These are phyloP conservation scores for Neogobius melanostomus DNA, from an alignment of 2,113 vertebrate species.

Conservation along the genomic window DNA sequence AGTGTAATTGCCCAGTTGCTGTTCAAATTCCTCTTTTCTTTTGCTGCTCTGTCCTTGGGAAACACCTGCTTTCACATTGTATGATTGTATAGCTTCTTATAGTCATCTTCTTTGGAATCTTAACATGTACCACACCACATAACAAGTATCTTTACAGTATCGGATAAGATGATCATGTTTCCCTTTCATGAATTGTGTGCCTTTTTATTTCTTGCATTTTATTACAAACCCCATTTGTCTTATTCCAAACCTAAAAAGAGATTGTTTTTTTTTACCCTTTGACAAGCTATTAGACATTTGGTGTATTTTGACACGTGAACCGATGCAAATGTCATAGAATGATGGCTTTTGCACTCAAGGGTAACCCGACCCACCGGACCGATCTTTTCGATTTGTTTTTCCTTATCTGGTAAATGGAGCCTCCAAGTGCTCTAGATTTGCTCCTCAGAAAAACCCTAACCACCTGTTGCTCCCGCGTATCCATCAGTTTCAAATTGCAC, in stretches of 20 bases:
- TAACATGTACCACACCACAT: too few species aligned
- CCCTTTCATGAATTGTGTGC: too few species aligned
- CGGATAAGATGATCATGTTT: too few species aligned
- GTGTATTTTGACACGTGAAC: constrained; percentile 36
- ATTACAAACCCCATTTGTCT: not conserved
- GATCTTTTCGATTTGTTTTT: constrained; percentile 13
- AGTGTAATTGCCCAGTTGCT: too few species aligned
- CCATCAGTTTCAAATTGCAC: not conserved
- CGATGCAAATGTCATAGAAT: constrained; percentile 31
- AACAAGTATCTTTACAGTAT: too few species aligned
- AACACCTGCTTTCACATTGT: too few species aligned
- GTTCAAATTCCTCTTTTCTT: too few species aligned
- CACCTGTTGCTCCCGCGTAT: not conserved
- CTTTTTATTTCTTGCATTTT: too few species aligned
- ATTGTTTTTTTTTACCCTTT: constrained; percentile 35
- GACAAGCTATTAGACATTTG: constrained; percentile 38
- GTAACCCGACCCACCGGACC: constrained; percentile 1
- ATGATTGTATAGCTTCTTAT: too few species aligned
- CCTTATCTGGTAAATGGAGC: not conserved
- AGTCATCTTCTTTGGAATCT: too few species aligned
- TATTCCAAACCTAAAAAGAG: constrained; percentile 24
- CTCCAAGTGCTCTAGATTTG: not conserved
- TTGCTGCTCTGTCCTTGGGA: too few species aligned
- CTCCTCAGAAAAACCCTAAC: not conserved
- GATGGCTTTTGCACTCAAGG: constrained; percentile 26